Evolutionary conservation across 2,888 invertebrate species (phyloP), one percentile per base, ranked within the genome.

Genomic region (Cerastis leucographa): DNA sequence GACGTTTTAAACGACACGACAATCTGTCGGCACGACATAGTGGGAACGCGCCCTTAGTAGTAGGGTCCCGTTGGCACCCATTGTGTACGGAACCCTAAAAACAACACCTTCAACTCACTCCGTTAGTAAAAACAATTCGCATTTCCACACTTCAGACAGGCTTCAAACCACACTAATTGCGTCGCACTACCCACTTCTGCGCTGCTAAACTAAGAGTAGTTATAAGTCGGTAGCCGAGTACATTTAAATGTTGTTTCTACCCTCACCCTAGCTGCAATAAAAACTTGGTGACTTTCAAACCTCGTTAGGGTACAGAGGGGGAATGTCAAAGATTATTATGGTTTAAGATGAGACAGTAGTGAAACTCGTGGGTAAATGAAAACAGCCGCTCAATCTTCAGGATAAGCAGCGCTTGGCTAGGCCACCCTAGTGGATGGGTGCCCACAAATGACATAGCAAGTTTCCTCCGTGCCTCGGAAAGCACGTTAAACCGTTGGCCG

Each of bases 131-230:
- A 59, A 72, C 46, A n/a, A 61, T 35, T 19, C 5, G 1, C 25
- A 19, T 49, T 76, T 22, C 44, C 9, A 1, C 49, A 71, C 14
- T 67, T 56, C 49, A 67, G 69, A 79, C 84, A 56, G 14, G 17
- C 66, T 83, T 77, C 61, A 83, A 14, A 46, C 78, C 66, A 35
- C 66, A 83, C 83, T 78, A 78, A 78, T 83, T 78, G 78, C 78
- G 2, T 25, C 78, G 78, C 66, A 25, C 66, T 61, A 19, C 83
- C 62, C 77, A 35, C 78, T 54, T 40, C 35, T 35, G 59, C 65
- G 25, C 8, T 0, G 2, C 44, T 19, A 77, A 78, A 51, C 29
- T 46, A n/a, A 56, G 49, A 69, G 79, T 80, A 83, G 84, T 65
- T n/a, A 12, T 40, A 77, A 42, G 29, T 54, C 35, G 44, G 51